phyloP scores from a whole-genome alignment of 2,113 vertebrate genomes.

The Caloenas nicobarica region DNA sequence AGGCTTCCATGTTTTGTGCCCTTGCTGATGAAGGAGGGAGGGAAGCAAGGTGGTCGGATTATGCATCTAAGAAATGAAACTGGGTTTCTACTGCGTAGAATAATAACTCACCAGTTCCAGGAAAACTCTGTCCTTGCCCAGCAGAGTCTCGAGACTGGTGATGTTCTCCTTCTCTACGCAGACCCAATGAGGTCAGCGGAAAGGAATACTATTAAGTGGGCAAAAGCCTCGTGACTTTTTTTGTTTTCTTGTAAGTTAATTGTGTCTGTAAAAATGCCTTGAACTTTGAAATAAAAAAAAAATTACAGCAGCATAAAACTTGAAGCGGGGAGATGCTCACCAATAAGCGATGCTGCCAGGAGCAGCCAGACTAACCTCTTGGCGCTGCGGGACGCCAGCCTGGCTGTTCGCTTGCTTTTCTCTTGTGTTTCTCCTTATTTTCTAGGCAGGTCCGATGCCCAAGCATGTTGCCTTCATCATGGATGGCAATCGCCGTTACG shows the following conservation, averaged over 20 bases:
- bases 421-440: background rate
- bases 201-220: background rate
- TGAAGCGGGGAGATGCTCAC: background rate
- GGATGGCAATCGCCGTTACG: slow-evolving; percentile 97
- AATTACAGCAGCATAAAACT: background rate
- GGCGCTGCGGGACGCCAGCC: rapidly evolving
- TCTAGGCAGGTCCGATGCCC: slow-evolving; percentile 93
- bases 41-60: rapidly evolving
- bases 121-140: background rate
- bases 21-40: background rate
- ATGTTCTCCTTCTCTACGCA: background rate
- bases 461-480: slow-evolving; percentile 98
- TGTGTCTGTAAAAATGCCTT: background rate
- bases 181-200: background rate
- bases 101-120: background rate
- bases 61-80: background rate
- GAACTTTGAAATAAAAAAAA: background rate
- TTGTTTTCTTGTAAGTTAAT: background rate
- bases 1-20: background rate
- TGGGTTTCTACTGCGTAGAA: background rate
- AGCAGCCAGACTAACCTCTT: background rate
- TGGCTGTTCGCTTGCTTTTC: background rate
- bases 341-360: too few species aligned
- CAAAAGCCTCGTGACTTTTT: background rate
- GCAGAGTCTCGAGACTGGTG: background rate